Conservation (phyloP, 2,113 vertebrate species). For the Malurus alboscapulatus region DNA sequence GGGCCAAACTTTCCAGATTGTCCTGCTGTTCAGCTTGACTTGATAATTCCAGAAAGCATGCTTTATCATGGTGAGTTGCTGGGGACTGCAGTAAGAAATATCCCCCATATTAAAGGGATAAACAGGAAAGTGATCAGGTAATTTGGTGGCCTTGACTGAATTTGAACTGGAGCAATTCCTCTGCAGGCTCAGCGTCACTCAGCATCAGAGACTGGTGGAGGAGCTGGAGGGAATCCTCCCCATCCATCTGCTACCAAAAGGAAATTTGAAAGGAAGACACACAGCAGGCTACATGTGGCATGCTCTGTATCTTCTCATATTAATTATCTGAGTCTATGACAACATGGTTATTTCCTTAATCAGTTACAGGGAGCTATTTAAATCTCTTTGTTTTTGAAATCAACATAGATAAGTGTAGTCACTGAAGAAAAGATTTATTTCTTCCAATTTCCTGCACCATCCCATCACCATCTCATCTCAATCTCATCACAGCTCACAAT, state of each 20-base stretch:
- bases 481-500: background rate
- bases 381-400: background rate
- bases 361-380: background rate
- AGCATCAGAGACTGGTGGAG: background rate
- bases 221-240: background rate
- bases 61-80: background rate
- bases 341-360: background rate
- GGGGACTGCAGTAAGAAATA: background rate
- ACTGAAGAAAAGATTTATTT: background rate
- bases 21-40: background rate
- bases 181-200: background rate
- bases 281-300: background rate
- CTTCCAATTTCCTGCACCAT: background rate
- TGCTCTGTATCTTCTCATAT: background rate
- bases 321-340: background rate
- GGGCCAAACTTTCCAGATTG: background rate
- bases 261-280: background rate
- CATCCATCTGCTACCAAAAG: background rate
- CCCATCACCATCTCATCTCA: background rate
- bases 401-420: background rate
- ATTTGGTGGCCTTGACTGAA: background rate
- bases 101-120: background rate
- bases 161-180: background rate
- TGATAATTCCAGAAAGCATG: background rate
- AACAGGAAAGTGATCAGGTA: rapidly evolving